A percentile compares a stretch with the other conserved stretches of the same genome.
These are phyloP conservation scores for Syrista parreyssii DNA, from an alignment of 2,888 invertebrate genomes.

Conservation along the genomic window DNA sequence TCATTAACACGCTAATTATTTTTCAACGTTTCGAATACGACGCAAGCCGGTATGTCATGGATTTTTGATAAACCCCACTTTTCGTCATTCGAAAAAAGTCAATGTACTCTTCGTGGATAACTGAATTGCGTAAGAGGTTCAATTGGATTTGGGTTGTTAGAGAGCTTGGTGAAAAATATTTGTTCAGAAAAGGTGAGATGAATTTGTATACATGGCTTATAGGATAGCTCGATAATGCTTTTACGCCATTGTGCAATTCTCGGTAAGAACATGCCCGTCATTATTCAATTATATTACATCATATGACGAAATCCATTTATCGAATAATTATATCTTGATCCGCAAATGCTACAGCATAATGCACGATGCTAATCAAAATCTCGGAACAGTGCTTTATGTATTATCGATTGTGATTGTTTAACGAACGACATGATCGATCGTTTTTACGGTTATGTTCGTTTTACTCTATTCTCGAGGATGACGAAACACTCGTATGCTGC, in stretches of 20 bases:
- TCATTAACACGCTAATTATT: conserved; percentile 25
- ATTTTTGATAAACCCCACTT: not conserved
- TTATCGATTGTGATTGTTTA: not conserved
- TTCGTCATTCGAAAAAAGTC: too few species aligned
- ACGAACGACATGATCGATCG: not conserved
- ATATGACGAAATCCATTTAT: conserved; percentile 40
- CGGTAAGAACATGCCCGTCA: conserved; percentile 39
- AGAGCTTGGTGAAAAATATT: not conserved
- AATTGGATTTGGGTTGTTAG: not conserved
- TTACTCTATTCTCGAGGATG: not conserved
- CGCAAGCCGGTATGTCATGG: not conserved
- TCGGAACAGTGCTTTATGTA: not conserved
- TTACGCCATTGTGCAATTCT: conserved; percentile 36
- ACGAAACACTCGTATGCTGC: not conserved
- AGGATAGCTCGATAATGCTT: not conserved
- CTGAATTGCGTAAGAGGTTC: not conserved
- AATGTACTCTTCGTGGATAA: not conserved
- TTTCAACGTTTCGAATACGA: not conserved
- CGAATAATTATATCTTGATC: conserved; percentile 35
- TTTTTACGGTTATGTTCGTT: not conserved
- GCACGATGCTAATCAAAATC: not conserved
- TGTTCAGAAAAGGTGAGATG: not conserved
- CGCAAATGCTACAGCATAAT: not conserved
- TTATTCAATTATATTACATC: conserved; percentile 42
- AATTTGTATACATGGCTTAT: not conserved